Evolutionary conservation across 2,113 vertebrate genomes (phyloP).

Genomic region (Holacanthus passer): DNA sequence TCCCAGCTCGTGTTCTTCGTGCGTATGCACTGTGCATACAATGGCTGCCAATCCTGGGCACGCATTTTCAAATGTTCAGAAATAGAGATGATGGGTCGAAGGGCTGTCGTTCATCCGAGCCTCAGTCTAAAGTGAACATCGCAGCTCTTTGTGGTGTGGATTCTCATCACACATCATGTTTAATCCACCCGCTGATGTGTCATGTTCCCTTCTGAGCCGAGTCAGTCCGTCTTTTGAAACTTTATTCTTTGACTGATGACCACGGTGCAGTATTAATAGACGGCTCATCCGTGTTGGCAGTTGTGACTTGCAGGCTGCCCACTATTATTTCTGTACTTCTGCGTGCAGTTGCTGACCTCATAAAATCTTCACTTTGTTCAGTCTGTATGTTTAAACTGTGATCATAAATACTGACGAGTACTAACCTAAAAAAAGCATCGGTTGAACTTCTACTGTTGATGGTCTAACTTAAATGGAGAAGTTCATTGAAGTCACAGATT

Average conservation of each 20-base stretch:
- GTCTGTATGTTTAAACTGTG: neutral
- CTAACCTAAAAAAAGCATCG: neutral
- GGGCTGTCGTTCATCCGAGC: conserved; percentile 20
- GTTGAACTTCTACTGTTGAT: neutral
- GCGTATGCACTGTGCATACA: too few relatives aligned
- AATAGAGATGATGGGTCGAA: conserved; percentile 22
- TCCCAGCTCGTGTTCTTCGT: too few relatives aligned
- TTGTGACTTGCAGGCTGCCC: neutral
- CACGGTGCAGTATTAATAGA: conserved; percentile 16
- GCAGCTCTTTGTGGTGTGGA: conserved; percentile 9
- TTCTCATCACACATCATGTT: conserved; percentile 34
- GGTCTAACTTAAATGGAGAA: too few relatives aligned
- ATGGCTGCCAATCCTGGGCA: too few relatives aligned
- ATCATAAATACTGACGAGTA: neutral
- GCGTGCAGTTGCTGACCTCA: neutral
- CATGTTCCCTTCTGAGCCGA: conserved; percentile 37
- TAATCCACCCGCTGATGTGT: conserved; percentile 49
- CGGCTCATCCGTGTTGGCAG: conserved; percentile 9
- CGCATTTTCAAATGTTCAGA: neutral
- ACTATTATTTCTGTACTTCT: neutral
- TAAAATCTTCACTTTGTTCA: neutral
- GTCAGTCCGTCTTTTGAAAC: conserved; percentile 48
- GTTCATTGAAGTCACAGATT: too few relatives aligned
- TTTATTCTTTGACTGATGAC: conserved; percentile 54
- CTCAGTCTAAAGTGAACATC: conserved; percentile 31